A percentile compares a stretch with the other conserved stretches of the same genome.
These are phyloP conservation scores for Pharmacophagus antenor DNA, from an alignment of 2,888 invertebrate genomes.

Conservation along the genomic window DNA sequence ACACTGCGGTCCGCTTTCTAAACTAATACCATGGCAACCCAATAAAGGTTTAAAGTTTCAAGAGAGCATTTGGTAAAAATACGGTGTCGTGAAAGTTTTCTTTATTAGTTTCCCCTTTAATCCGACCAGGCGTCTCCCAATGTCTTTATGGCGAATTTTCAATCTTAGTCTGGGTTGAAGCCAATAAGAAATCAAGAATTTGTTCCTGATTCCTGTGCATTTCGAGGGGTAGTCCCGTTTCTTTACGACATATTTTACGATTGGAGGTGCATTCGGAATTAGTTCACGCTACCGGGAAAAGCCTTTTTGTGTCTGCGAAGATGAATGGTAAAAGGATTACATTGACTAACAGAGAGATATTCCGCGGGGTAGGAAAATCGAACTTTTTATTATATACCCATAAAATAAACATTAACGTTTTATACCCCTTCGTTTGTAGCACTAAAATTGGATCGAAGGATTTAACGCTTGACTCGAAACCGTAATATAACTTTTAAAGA, in stretches of 20 bases:
- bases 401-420: slow-evolving; percentile 31
- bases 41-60: slow-evolving; percentile 74
- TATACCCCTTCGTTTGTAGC: slow-evolving; percentile 34
- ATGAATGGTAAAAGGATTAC: slow-evolving; percentile 77
- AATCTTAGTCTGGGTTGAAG: slow-evolving; percentile 78
- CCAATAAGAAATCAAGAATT: slow-evolving; percentile 81
- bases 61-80: slow-evolving; percentile 76
- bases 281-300: slow-evolving; percentile 68
- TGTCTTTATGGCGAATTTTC: slow-evolving; percentile 81
- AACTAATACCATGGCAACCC: slow-evolving; percentile 66
- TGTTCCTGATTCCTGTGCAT: slow-evolving; percentile 77
- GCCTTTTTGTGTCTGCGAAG: slow-evolving; percentile 75
- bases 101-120: slow-evolving; percentile 80
- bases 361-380: slow-evolving; percentile 40
- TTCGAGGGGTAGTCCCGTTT: slow-evolving; percentile 71
- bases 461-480: slow-evolving; percentile 31
- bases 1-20: slow-evolving; percentile 56
- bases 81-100: slow-evolving; percentile 80
- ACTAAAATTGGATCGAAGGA: slow-evolving; percentile 33
- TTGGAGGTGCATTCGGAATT: slow-evolving; percentile 80
- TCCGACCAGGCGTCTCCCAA: slow-evolving; percentile 77
- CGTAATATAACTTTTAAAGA: slow-evolving; percentile 31
- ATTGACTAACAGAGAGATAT: slow-evolving; percentile 58
- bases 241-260: slow-evolving; percentile 81
- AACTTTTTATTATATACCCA: slow-evolving; percentile 44